Percentiles rank a stretch among this genome's conserved stretches.
Conservation (phyloP, 1,140 invertebrate genomes). For the Hesperophylax magnus region DNA sequence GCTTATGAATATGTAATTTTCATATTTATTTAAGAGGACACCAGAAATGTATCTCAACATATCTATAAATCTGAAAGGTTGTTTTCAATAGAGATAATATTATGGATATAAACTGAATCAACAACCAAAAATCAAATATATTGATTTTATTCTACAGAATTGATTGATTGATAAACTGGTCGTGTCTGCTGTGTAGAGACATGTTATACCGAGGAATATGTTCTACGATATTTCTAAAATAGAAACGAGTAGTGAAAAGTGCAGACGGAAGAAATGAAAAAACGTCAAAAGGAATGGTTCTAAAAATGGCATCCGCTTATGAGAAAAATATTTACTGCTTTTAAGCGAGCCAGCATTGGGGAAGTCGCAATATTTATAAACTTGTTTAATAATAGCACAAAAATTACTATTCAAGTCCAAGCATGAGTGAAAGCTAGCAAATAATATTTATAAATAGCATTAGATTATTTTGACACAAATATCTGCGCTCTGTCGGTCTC, state of each 20-base stretch:
- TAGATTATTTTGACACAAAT: slow-evolving; percentile 71
- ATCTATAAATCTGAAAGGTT: too few species aligned
- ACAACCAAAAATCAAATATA: slow-evolving; percentile 18
- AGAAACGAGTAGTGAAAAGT: slow-evolving; percentile 24
- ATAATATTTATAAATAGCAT: slow-evolving; percentile 73
- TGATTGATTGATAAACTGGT: slow-evolving; percentile 16
- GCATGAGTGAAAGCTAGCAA: slow-evolving; percentile 71
- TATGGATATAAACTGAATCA: slow-evolving; percentile 11
- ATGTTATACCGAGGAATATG: neutral
- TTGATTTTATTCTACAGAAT: slow-evolving; percentile 26
- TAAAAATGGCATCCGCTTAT: slow-evolving; percentile 68
- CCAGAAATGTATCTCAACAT: too few species aligned
- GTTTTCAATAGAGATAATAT: neutral
- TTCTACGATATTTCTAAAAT: slow-evolving; percentile 14
- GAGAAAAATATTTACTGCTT: slow-evolving; percentile 48
- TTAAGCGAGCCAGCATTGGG: slow-evolving; percentile 60
- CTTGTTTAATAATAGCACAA: slow-evolving; percentile 70
- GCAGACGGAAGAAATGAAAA: slow-evolving; percentile 38
- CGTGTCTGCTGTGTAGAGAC: neutral
- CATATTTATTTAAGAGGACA: too few species aligned
- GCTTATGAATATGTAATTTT: neutral
- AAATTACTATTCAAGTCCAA: slow-evolving; percentile 71
- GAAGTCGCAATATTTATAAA: slow-evolving; percentile 71
- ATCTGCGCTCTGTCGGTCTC: slow-evolving; percentile 64
- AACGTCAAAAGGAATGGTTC: slow-evolving; percentile 46